Percentiles rank a stretch among this genome's conserved stretches.
Conservation (phyloP, 2,888 invertebrate species). For the Agonopterix subpropinquella region DNA sequence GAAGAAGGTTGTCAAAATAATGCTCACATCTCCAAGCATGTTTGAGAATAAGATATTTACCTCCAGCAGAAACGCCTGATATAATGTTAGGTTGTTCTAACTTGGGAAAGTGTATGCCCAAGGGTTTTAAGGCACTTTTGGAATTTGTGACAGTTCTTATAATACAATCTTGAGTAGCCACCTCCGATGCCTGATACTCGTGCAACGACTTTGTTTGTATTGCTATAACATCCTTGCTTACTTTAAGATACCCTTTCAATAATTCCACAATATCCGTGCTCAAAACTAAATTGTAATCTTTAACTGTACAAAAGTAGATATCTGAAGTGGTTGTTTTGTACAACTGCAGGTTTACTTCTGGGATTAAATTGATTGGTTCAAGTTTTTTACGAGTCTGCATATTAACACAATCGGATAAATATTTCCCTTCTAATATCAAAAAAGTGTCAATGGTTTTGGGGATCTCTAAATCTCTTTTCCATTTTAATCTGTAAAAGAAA, state of each 20-base stretch:
- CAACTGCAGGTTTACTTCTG: conserved; percentile 41
- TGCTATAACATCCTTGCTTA: conserved; percentile 42
- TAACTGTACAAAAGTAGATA: conserved; percentile 47
- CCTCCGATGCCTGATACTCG: conserved; percentile 46
- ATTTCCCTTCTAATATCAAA: conserved; percentile 57
- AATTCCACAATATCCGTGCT: conserved; percentile 56
- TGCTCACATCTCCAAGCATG: no score
- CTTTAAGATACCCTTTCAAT: conserved; percentile 35
- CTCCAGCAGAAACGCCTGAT: conserved; percentile 64
- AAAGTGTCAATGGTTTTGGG: conserved; percentile 40
- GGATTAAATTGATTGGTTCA: conserved; percentile 38
- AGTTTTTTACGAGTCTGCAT: conserved; percentile 24
- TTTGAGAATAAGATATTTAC: no score
- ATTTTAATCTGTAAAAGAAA: conserved; percentile 36
- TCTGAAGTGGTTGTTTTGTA: conserved; percentile 33
- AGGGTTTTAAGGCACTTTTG: conserved; percentile 15
- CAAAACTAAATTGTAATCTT: conserved; percentile 49
- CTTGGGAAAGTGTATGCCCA: conserved; percentile 31
- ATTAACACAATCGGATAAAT: conserved; percentile 43
- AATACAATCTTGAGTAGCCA: conserved; percentile 30
- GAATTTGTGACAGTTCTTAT: conserved; percentile 41
- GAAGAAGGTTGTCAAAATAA: no score
- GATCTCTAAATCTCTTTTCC: conserved; percentile 27
- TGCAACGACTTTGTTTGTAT: conserved; percentile 52
- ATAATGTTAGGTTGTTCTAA: conserved; percentile 69